These are phyloP conservation scores for Cephalopholis sonnerati DNA, from an alignment of 2,113 vertebrate species.

Conservation along the genomic window DNA sequence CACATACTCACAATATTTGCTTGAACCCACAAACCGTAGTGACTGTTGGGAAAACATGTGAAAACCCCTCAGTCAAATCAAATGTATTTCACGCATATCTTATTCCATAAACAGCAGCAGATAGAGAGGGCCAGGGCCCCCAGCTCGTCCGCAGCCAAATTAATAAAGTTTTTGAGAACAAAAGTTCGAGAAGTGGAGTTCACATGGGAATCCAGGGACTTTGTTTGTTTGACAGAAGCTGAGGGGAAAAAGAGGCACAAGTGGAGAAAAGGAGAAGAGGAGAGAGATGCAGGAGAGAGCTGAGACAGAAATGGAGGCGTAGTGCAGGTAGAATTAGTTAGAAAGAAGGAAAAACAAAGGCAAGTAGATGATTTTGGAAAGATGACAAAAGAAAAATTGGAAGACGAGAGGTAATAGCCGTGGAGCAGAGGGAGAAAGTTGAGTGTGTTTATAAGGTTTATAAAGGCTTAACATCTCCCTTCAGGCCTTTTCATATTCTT, in stretches of 20 bases:
- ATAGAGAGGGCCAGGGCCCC: slow-evolving; percentile 23
- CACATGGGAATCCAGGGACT: slow-evolving; percentile 42
- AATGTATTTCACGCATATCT: slow-evolving; percentile 67
- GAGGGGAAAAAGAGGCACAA: neutral
- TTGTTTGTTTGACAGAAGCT: slow-evolving; percentile 64
- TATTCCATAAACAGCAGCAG: slow-evolving; percentile 71
- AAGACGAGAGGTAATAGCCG: neutral
- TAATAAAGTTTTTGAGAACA: slow-evolving; percentile 66
- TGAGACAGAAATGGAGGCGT: neutral
- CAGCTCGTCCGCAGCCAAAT: slow-evolving; percentile 49
- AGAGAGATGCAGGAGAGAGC: neutral
- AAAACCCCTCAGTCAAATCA: slow-evolving; percentile 67
- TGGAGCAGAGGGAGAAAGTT: slow-evolving; percentile 18
- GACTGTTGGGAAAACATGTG: slow-evolving; percentile 68
- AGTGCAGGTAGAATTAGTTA: neutral
- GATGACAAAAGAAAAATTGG: slow-evolving; percentile 9
- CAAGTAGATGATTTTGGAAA: slow-evolving; percentile 33
- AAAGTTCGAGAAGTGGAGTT: slow-evolving; percentile 47
- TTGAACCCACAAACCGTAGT: slow-evolving; percentile 60
- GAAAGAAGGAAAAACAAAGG: slow-evolving; percentile 16
- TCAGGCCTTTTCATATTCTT: slow-evolving; percentile 42
- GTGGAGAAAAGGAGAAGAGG: slow-evolving; percentile 1
- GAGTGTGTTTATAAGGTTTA: slow-evolving; percentile 39
- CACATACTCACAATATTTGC: slow-evolving; percentile 54
- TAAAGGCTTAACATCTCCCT: slow-evolving; percentile 39